Evolutionary conservation across 30 jellyfish, hydroid and myxozoan species (phyloP).

Genomic region (Turritopsis dohrnii): DNA sequence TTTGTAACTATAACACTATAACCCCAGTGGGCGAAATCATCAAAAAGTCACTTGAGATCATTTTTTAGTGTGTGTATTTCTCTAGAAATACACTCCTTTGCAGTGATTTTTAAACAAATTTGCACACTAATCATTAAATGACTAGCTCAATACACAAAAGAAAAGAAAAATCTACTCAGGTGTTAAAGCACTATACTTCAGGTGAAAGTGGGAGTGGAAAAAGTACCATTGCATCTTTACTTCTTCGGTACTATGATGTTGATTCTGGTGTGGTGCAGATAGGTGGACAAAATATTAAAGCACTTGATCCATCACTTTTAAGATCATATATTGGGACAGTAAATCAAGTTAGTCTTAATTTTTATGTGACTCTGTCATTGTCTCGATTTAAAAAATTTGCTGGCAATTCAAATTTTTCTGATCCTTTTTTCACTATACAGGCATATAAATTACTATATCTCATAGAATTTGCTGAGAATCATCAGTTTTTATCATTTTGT

Average conservation of each 20-base stretch:
- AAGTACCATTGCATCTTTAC: constrained; percentile 89
- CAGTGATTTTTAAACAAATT: too few relatives aligned
- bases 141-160: too few relatives aligned
- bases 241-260: constrained; percentile 79
- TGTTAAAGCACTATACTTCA: neutral
- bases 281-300: constrained; percentile 61
- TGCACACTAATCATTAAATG: too few relatives aligned
- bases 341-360: constrained; percentile 56
- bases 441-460: too few relatives aligned
- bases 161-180: neutral
- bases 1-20: neutral
- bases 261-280: constrained; percentile 58
- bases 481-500: constrained; percentile 1
- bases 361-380: neutral
- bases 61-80: too few relatives aligned
- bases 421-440: too few relatives aligned
- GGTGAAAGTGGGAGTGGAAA: constrained; percentile 99
- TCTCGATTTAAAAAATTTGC: neutral
- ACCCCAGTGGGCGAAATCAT: too few relatives aligned
- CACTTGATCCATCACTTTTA: constrained; percentile 81
- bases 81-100: too few relatives aligned
- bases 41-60: too few relatives aligned
- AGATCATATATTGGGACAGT: constrained; percentile 87
- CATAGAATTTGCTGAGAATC: neutral
- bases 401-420: too few relatives aligned